A percentile compares a stretch with the other conserved stretches of the same genome.
Evolutionary conservation across 2,888 invertebrate genomes (phyloP).

Genomic region (Tholera decimalis): DNA sequence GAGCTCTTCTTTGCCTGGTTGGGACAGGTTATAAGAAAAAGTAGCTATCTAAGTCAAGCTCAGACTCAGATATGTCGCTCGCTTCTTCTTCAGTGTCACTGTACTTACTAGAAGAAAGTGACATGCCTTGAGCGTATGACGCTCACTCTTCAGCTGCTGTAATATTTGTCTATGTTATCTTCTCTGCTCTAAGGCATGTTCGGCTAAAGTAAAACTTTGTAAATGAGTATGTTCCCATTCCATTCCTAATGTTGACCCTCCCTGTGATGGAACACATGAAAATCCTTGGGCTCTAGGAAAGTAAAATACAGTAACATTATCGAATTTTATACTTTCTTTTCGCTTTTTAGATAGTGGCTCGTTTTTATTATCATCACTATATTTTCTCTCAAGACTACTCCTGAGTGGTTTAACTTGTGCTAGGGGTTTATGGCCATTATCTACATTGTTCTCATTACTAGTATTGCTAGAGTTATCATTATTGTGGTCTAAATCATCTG

Average conservation of each 20-base stretch:
- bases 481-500: conserved; percentile 61
- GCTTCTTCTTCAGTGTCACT: conserved; percentile 96
- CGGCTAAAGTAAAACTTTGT: conserved; percentile 95
- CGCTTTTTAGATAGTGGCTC: conserved; percentile 92
- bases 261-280: conserved; percentile 97
- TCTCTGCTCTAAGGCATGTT: conserved; percentile 97
- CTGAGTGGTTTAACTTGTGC: conserved; percentile 73
- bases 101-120: conserved; percentile 95
- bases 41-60: conserved; percentile 97
- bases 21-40: conserved; percentile 98
- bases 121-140: conserved; percentile 90
- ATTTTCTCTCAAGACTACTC: conserved; percentile 94
- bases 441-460: conserved; percentile 63
- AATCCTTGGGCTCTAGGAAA: conserved; percentile 98
- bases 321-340: conserved; percentile 96
- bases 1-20: conserved; percentile 96
- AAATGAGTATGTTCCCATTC: conserved; percentile 93
- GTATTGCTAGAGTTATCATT: conserved; percentile 59
- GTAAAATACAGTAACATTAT: conserved; percentile 98
- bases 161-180: conserved; percentile 96
- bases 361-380: conserved; percentile 81
- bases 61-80: conserved; percentile 95
- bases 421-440: conserved; percentile 61
- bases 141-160: conserved; percentile 94
- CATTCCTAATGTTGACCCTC: conserved; percentile 98